phyloP scores from a whole-genome alignment of 2,113 vertebrate species.

The Budorcas taxicolor region DNA sequence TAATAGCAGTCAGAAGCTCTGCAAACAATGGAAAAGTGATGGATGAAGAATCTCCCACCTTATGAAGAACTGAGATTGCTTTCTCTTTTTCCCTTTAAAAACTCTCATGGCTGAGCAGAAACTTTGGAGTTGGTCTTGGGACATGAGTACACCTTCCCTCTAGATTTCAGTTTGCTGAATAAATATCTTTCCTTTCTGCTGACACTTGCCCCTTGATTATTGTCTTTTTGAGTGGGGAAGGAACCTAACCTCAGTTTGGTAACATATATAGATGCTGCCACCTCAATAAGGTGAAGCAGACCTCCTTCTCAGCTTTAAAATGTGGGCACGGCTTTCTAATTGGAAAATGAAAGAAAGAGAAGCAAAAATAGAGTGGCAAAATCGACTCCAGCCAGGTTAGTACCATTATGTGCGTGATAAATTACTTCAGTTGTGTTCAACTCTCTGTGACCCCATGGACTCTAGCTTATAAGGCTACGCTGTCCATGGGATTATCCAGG shows the following conservation, averaged over 20 bases:
- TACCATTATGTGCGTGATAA: not conserved
- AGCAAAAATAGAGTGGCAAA: not conserved
- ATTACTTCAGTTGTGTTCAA: not conserved
- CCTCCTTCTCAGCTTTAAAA: not conserved
- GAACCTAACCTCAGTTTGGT: not conserved
- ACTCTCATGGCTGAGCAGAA: not conserved
- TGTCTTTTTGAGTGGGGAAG: not conserved
- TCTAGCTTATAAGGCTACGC: not conserved
- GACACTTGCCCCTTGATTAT: not conserved
- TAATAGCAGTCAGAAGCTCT: not conserved
- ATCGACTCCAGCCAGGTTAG: not conserved
- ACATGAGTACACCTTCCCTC: not conserved
- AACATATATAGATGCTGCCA: not conserved
- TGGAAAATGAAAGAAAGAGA: not conserved
- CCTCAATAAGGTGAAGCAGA: not conserved
- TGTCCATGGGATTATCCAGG: not conserved
- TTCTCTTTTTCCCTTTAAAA: not conserved
- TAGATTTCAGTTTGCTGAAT: not conserved
- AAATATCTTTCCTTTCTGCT: not conserved
- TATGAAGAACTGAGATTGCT: not conserved
- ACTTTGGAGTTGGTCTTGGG: not conserved
- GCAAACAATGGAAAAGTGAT: not conserved
- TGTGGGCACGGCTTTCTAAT: not conserved
- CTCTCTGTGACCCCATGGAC: not conserved
- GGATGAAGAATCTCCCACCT: not conserved